These are phyloP conservation scores for Dromas ardeola DNA, from an alignment of 2,113 vertebrate species.

Conservation along the genomic window DNA sequence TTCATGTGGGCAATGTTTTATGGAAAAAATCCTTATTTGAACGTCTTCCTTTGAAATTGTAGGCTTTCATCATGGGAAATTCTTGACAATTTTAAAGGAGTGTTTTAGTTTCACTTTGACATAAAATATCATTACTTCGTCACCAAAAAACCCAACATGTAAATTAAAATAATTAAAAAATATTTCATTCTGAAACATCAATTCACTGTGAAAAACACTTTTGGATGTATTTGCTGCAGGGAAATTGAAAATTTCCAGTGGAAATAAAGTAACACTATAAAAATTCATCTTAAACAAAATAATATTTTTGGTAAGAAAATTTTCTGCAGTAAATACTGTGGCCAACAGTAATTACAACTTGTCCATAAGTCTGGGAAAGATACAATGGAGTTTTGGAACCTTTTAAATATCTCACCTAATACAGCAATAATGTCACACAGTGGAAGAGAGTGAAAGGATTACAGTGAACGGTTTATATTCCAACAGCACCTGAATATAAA, in stretches of 20 bases:
- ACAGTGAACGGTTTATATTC: slow-evolving; percentile 24
- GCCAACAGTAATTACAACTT: slow-evolving; percentile 7
- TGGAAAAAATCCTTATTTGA: not conserved
- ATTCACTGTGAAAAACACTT: not conserved
- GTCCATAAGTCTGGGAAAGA: slow-evolving; percentile 26
- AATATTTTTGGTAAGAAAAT: not conserved
- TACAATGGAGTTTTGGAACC: not conserved
- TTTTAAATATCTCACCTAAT: not conserved
- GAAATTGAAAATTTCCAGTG: slow-evolving; percentile 52
- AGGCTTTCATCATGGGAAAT: not conserved
- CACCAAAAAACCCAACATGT: not conserved
- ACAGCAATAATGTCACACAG: not conserved
- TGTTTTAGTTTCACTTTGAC: not conserved
- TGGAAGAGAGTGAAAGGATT: not conserved
- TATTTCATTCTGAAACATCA: not conserved
- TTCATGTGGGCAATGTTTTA: not conserved
- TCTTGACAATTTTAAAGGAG: not conserved
- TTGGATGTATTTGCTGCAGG: not conserved
- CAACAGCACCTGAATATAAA: slow-evolving; percentile 41
- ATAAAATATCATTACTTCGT: not conserved
- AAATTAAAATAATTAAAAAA: not conserved
- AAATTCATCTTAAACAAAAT: not conserved
- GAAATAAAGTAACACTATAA: slow-evolving; percentile 10
- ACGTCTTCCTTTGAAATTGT: not conserved
- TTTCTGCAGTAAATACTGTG: not conserved